Evolutionary conservation across 2,113 vertebrate species (phyloP), one percentile per base, ranked within the genome.

Genomic region (Coptodon rendalli): DNA sequence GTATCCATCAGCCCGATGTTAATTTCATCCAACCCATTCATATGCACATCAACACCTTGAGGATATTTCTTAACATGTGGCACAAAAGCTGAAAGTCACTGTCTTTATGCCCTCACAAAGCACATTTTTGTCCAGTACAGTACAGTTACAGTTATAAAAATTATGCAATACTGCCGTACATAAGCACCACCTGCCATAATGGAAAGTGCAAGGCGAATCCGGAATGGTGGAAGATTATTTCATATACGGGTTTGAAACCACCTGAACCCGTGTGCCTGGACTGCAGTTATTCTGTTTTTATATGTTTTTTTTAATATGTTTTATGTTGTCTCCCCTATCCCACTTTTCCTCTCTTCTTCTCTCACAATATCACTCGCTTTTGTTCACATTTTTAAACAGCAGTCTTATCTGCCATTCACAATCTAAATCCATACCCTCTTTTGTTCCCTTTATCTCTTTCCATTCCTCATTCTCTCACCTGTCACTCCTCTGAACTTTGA

Each of bases 391-490:
- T 56, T 81, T 17, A 29, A 43, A 45, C 54, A 45, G 22, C 36
- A 43, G 14, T 27, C 36, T 59, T 48, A 22, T 4, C 19, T 53
- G 12, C 61, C 31, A 36, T 17, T 52, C 14, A 71, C 36, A 57
- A 78, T 14, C 36, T 34, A 22, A n/a, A 57, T 48, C 38, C 40
- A 38, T 31, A 12, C 43, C 71, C 71, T 76, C 71, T 50, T 50
- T 78, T 78, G 71, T 78, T 78, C 43, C 71, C 43, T 50, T 78
- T 50, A 78, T 78, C 71, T 78, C 24, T 50, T 78, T 78, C 43
- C 43, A 78, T 31, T 1, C 24, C 24, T 78, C 71, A 78, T 50
- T 31, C 24, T 12, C 24, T 78, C 43, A 50, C 71, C 24, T 19
- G 43, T 78, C 43, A 78, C 43, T 76, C 43, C 3, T 76, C 40